Evolutionary conservation across 2,797 vertebrate species (phyloP), one percentile per base, ranked within the genome.

Genomic region (Halcyon leucocephala): DNA sequence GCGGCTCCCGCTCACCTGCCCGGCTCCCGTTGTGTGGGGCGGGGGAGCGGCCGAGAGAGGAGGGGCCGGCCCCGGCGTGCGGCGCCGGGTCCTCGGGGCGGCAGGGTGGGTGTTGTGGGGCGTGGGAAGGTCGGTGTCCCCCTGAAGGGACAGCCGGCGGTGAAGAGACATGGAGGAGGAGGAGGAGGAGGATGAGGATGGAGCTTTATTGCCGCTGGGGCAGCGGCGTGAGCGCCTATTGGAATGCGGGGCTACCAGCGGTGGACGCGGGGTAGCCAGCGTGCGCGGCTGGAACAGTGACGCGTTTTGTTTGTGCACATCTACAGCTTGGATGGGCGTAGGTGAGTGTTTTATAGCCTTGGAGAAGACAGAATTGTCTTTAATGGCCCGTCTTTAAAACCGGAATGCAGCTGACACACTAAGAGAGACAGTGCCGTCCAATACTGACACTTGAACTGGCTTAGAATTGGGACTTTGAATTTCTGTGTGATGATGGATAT

Each of bases 1-100:
- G 76, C 62, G 24, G 57, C 31, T 62, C 66, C 61, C 20, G 60
- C 71, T 87, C 86, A 94, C 94, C 92, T 92, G 92, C 33, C 51
- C 19, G 33, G 85, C 31, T 66, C 12, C 67, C 2, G 41, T 22
- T 10, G 58, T 2, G 60, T 1, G 33, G 48, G 35, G 62, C 12
- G 16, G 83, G 21, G 37, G n/a, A 65, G 21, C 6, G 13, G 37
- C 62, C 2, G 46, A 2, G 33, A 49, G 46, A 24, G 44, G 69
- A n/a, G 44, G 20, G 24, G 8, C 62, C n/a, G 20, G 11, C 10
- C 4, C 24, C 24, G 21, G 55, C 10, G 55, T 33, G n/a, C 21
- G 55, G n/a, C n/a, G 21, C 57, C 10, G 19, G 44, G 29, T 29
- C 22, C 48, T 12, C 18, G 26, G 52, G 33, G 31, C 25, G 25